Base-by-base conservation (phyloP, 2,797 vertebrate genomes). In the Crax fasciolata region DNA sequence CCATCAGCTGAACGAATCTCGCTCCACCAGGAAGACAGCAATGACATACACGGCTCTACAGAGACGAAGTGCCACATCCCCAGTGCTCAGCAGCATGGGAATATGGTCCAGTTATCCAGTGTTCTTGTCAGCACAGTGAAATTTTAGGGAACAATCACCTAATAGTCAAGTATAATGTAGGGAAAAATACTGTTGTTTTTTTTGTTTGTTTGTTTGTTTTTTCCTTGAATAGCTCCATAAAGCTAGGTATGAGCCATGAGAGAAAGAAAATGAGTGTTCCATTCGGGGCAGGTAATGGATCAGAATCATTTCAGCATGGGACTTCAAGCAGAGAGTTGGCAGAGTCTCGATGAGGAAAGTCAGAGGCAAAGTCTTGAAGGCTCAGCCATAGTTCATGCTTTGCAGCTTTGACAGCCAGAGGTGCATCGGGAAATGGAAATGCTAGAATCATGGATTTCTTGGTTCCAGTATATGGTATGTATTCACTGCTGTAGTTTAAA, bases 361-460 rank as follows among this genome's bases (percentile, higher is more conserved):
- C 72, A 85, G 87, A 61, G 57, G 51, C 1, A 0, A 93, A 87
- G 6, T n/a, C 58, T 63, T 43, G 52, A 67, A 12, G 23, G n/a
- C 32, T 90, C 75, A 83, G 3, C 41, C 41, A 43, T 48, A 4
- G 5, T 66, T 67, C 72, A 63, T 1, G 1, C 17, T 67, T 27
- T 77, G 30, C 41, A 85, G 21, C 63, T 93, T 61, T 76, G 87
- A 77, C 30, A 93, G 52, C 32, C 65, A 77, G 72, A 67, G 82
- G 49, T 0, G 7, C 1, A 1, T 3, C 27, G 65, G 21, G 13
- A 73, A 57, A 48, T n/a, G 27, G 57, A 46, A 89, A 68, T 74
- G 41, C 17, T 18, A 48, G 67, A 78, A 75, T 75, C 58, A 39
- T 43, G 46, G 52, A 24, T 88, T 41, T 55, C 35, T 90, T 11